Base-by-base conservation (phyloP, 2,888 invertebrate genomes). In the Biston stratarius region DNA sequence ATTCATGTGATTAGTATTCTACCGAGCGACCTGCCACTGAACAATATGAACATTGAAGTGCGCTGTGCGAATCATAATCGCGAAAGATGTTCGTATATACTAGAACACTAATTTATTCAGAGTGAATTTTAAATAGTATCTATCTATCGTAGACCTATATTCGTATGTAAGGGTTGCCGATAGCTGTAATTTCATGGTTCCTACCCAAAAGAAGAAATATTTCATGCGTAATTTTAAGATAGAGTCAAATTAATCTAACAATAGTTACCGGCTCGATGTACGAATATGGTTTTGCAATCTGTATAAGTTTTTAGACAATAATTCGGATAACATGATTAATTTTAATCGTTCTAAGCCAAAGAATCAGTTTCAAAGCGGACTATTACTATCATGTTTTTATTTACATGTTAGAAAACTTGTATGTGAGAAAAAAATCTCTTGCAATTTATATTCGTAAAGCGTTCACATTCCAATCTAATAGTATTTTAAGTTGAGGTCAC, bases 111-210 rank as follows among this genome's bases (percentile, higher is more conserved):
- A 66, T 52, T 57, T 61, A 61, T 77, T 80, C 70, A 75, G 81
- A 80, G 76, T 81, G 79, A 82, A 72, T 77, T 80, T 80, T 73
- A 77, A 78, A 77, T 83, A 82, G 83, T 84, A 87, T 81, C 81
- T 83, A 81, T 33, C 47, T 72, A 78, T 49, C 47, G 76, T 83
- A 81, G 80, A 71, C 80, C 82, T 74, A 53, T 65, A 67, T 57
- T 68, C 78, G 74, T 83, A 83, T 84, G 82, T 87, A 85, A 83
- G 80, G 69, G 74, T 83, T 77, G 78, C 82, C 77, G 71, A 83
- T 84, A 86, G 82, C 73, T 79, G 83, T 91, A 86, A 89, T 86
- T 86, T 84, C 85, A 92, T 85, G 90, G 93, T 93, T 93, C 93
- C 93, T 93, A 93, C 87, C 88, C 89, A 82, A 90, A 86, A 86